Conservation (phyloP, 2,113 vertebrate genomes). For the Callopanchax toddi region DNA sequence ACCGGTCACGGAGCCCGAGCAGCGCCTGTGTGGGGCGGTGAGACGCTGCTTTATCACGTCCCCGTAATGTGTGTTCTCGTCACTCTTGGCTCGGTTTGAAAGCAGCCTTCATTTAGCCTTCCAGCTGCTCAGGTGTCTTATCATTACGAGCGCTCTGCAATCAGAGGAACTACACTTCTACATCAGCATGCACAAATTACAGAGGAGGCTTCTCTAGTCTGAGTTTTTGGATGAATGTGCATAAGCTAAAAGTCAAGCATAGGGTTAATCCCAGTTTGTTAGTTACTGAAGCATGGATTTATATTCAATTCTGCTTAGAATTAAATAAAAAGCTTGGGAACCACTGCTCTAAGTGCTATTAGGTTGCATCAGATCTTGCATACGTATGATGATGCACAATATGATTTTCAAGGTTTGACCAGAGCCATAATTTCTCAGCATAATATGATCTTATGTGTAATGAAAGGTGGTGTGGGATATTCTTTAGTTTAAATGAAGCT, state of each 20-base stretch:
- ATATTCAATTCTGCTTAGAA: too few relatives aligned
- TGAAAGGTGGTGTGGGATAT: too few relatives aligned
- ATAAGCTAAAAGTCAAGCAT: background rate
- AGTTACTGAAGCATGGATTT: too few relatives aligned
- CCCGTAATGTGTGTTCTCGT: slow-evolving; percentile 54
- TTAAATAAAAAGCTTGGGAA: too few relatives aligned
- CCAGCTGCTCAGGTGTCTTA: slow-evolving; percentile 65
- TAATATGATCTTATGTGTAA: too few relatives aligned
- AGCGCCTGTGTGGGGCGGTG: slow-evolving; percentile 31
- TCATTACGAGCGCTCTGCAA: slow-evolving; percentile 57
- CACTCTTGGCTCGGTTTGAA: slow-evolving; percentile 67
- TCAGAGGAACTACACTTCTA: slow-evolving; percentile 41
- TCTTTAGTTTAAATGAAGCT: too few relatives aligned
- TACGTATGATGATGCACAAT: too few relatives aligned
- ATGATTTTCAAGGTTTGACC: too few relatives aligned
- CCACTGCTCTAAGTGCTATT: too few relatives aligned
- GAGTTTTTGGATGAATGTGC: slow-evolving; percentile 14
- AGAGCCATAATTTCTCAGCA: too few relatives aligned
- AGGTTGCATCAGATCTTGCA: too few relatives aligned
- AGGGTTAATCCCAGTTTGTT: background rate
- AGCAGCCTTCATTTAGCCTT: slow-evolving; percentile 65
- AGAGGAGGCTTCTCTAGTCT: slow-evolving; percentile 23
- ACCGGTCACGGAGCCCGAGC: slow-evolving; percentile 58
- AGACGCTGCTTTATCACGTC: slow-evolving; percentile 53
- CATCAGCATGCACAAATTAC: slow-evolving; percentile 34